phyloP scores from a whole-genome alignment of 2,113 vertebrate genomes.

The Cebidichthys violaceus region DNA sequence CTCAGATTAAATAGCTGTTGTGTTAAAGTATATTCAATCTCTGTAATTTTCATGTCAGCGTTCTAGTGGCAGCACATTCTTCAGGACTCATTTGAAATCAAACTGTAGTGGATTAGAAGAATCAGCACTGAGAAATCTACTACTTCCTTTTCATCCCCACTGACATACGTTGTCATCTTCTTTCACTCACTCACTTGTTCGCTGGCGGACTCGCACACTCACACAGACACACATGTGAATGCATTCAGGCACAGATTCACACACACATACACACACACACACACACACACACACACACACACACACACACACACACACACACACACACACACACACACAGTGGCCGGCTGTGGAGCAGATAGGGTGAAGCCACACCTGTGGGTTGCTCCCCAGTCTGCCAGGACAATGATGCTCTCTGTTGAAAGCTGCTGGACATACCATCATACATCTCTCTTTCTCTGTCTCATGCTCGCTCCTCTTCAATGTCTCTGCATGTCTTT shows the following conservation, averaged over 20 bases:
- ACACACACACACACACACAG: slow-evolving; percentile 18
- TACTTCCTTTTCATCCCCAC: slow-evolving; percentile 66
- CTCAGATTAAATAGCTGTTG: neutral
- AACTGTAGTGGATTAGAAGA: slow-evolving; percentile 46
- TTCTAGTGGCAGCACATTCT: neutral
- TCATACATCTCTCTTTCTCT: slow-evolving; percentile 52
- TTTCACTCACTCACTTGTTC: slow-evolving; percentile 62
- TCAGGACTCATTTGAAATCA: slow-evolving; percentile 37
- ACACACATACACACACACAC: slow-evolving; percentile 19
- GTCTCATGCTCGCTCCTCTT: slow-evolving; percentile 55
- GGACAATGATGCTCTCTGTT: slow-evolving; percentile 84
- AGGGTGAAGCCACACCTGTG: slow-evolving; percentile 81
- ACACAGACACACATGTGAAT: slow-evolving; percentile 1
- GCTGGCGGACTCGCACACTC: slow-evolving; percentile 31
- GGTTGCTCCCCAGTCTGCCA: slow-evolving; percentile 51
- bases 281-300: neutral
- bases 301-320: slow-evolving; percentile 20
- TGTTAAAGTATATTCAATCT: neutral
- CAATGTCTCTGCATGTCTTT: slow-evolving; percentile 58
- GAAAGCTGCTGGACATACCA: slow-evolving; percentile 75
- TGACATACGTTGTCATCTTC: slow-evolving; percentile 73
- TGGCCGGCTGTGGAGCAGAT: slow-evolving; percentile 39
- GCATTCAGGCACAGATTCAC: neutral
- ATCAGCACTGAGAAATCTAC: slow-evolving; percentile 57
- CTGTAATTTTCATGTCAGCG: neutral